A percentile compares a stretch with the other conserved stretches of the same genome.
Conservation (phyloP, 2,888 invertebrate species). For the Cerceris rybyensis region DNA sequence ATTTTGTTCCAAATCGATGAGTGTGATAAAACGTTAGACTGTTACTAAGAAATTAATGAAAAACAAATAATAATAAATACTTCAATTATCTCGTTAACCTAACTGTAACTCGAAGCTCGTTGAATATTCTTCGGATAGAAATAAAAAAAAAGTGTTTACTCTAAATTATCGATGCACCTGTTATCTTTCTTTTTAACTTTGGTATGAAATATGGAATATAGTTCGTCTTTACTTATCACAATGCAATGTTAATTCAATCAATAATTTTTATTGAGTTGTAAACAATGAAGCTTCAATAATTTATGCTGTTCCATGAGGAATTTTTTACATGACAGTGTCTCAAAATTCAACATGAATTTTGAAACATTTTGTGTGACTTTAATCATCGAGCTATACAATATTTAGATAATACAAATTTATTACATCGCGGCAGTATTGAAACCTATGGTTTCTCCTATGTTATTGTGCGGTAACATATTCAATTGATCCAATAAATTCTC, state of each 20-base stretch:
- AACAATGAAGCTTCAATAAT: background rate
- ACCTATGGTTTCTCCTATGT: conserved; percentile 73
- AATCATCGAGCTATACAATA: too few species aligned
- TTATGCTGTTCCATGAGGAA: too few species aligned
- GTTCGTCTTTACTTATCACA: background rate
- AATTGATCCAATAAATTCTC: conserved; percentile 78
- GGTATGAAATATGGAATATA: background rate
- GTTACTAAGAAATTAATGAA: too few species aligned
- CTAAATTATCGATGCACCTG: background rate
- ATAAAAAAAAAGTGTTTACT: background rate
- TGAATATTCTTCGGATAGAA: background rate
- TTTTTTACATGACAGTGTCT: too few species aligned
- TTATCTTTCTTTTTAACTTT: background rate
- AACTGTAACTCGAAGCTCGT: background rate
- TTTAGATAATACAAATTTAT: background rate
- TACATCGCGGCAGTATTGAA: conserved; percentile 40
- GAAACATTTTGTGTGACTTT: too few species aligned
- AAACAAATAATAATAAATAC: background rate
- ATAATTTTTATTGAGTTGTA: background rate
- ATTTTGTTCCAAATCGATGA: too few species aligned
- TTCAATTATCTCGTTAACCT: background rate
- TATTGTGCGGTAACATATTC: conserved; percentile 77
- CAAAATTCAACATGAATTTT: too few species aligned
- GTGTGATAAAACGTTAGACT: too few species aligned
- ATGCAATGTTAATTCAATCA: background rate